Base-by-base conservation (phyloP, 2,797 vertebrate species). In the Poecilia wingei region DNA sequence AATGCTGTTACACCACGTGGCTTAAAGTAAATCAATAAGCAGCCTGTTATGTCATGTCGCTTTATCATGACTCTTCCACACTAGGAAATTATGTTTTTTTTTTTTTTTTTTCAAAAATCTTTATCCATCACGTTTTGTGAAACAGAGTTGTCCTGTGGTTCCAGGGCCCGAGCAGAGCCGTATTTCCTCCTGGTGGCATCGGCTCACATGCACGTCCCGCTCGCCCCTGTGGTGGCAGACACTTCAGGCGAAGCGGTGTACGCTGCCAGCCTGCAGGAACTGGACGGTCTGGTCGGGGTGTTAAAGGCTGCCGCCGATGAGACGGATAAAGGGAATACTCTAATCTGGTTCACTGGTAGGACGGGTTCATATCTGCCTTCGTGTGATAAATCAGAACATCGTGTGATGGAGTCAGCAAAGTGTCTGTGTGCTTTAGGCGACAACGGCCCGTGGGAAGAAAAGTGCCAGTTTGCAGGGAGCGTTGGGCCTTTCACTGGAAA, bases 361-460 rank as follows among this genome's bases (percentile, higher is more conserved):
- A 88, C 20, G 47, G 6, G 46, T 9, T 53, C 13, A 13, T 25
- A 36, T 22, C 14, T 51, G 1, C 36, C 59, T 4, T 75, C 5
- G n/a, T 0, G 36, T 8, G 39, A 55, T 9, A 13, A 20, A 14
- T 3, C n/a, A 45, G 68, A 45, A 45, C 9, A n/a, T n/a, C 1
- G 2, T 43, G 25, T 18, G 55, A 75, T 10, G 22, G 7, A 6
- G 31, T 10, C 76, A 41, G 25, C n/a, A 12, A 41, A 64, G 31
- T 79, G 57, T 82, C 70, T 12, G 5, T 70, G 6, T 68, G 6
- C 43, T 80, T 89, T 86, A 99, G 98, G 98, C 82, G 98, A 99
- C 95, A 99, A 99, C 0, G 98, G 98, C 1, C 98, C 98, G 0
- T 99, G 98, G 98, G 96, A 97, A 41, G 92, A 97, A 96, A 99